phyloP scores from a whole-genome alignment of 1,140 invertebrate species.

The Brachionus calyciflorus region DNA sequence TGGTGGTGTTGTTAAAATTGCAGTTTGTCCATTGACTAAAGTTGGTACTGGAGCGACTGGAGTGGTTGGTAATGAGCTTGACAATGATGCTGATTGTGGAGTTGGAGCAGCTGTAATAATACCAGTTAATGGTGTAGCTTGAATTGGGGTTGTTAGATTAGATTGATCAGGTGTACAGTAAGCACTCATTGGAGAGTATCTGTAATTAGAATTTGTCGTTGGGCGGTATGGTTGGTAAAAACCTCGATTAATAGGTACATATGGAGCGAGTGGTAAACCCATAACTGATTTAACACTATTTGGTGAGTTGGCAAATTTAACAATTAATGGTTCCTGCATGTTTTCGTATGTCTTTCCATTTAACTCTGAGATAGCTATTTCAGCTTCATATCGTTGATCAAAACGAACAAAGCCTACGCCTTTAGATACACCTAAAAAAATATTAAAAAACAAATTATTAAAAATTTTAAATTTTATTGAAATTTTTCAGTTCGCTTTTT shows the following conservation, averaged over 20 bases:
- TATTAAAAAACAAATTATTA: constrained; percentile 5
- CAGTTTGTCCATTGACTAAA: not conserved
- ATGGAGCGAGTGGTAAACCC: constrained; percentile 42
- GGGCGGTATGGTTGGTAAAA: constrained; percentile 45
- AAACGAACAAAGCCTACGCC: constrained; percentile 99
- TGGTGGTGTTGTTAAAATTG: not conserved
- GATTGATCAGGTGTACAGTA: constrained; percentile 2
- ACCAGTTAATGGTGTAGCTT: not conserved
- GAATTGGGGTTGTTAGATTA: not conserved
- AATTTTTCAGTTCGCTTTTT: constrained; percentile 10
- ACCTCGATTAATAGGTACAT: constrained; percentile 18
- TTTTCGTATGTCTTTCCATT: constrained; percentile 89
- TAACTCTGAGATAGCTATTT: constrained; percentile 92
- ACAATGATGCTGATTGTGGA: not conserved
- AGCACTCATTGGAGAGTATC: constrained; percentile 32
- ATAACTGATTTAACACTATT: constrained; percentile 50
- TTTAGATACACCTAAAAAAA: constrained; percentile 80
- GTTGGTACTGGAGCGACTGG: constrained; percentile 8
- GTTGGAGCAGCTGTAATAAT: not conserved
- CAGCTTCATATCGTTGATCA: constrained; percentile 93
- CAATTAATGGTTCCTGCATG: constrained; percentile 91
- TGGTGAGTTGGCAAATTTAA: constrained; percentile 93
- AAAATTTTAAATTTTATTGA: not conserved
- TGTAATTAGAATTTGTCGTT: not conserved
- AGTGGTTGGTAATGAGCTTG: constrained; percentile 15